Base-by-base conservation (phyloP, 2,797 vertebrate genomes). In the Lophotriccus pileatus region DNA sequence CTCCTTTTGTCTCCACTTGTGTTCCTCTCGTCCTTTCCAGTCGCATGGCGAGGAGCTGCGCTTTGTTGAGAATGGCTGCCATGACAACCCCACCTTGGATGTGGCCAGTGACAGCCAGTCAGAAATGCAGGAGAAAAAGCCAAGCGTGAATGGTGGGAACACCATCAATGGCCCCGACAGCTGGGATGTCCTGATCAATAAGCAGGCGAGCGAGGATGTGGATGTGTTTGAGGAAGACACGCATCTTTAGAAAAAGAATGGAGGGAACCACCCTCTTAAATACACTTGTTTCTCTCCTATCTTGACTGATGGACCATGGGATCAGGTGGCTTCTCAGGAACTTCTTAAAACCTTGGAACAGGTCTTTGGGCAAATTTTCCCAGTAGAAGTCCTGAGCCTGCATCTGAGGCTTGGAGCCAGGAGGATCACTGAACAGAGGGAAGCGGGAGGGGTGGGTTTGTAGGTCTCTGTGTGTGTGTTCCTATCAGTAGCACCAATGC, bases 21-120 rank as follows among this genome's bases (percentile, higher is more conserved):
- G 66, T 88, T 91, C 41, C 78, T 82, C 70, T 94, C 0, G 1
- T 90, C 43, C 58, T 79, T 68, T 62, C 49, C 90, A 99, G 99
- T 98, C 99, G 0, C 98, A 98, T 0, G 98, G 98, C 0, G 99
- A 99, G 96, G 99, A 99, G 97, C 98, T 99, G 97, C 99, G 99
- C 96, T 99, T 99, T 93, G 99, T 99, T 90, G 99, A 99, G 98
- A 99, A 99, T 1, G 99, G 99, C 97, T 99, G 99, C 98, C 99
- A 99, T 69, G 99, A 99, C 98, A 99, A 99, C 98, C 99, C 99
- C 85, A 99, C 98, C 49, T 96, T 99, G 97, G 99, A 99, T 19
- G 98, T 99, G 87, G 98, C 99, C 78, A 99, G 98, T 27, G 99
- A 99, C 97, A 97, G 98, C 97, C 99, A 99, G 91, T 98, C 99